These are phyloP conservation scores for Paraplagusia blochii DNA, from an alignment of 2,113 vertebrate genomes.

Conservation along the genomic window DNA sequence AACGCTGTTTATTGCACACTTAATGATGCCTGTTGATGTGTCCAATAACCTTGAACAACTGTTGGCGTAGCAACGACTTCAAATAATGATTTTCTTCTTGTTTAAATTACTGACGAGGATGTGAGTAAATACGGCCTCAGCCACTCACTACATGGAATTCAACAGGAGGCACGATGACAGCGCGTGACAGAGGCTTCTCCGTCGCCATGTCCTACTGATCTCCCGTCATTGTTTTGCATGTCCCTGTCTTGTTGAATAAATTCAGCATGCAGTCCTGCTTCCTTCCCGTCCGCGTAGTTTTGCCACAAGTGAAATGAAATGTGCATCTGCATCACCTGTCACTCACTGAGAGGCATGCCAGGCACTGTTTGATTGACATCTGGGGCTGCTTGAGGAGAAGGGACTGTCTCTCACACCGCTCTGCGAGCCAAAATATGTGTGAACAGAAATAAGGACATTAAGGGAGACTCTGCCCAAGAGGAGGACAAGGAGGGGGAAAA, in stretches of 20 bases:
- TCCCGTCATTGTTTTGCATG: constrained; percentile 30
- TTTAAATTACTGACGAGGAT: background rate
- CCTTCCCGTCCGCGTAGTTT: constrained; percentile 56
- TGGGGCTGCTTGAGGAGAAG: constrained; percentile 56
- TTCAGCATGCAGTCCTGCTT: constrained; percentile 17
- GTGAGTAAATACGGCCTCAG: background rate
- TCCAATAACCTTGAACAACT: constrained; percentile 25
- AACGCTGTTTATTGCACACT: constrained; percentile 11
- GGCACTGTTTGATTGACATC: constrained; percentile 64
- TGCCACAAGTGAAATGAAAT: constrained; percentile 58
- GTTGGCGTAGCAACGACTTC: background rate
- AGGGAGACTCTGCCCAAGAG: constrained; percentile 51
- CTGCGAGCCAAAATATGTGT: constrained; percentile 67
- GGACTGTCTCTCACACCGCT: constrained; percentile 53
- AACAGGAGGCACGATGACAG: constrained; percentile 1
- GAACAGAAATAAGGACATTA: constrained; percentile 66
- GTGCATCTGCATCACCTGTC: constrained; percentile 73
- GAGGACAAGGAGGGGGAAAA: constrained; percentile 11
- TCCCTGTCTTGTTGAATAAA: constrained; percentile 61
- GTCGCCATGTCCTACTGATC: constrained; percentile 19
- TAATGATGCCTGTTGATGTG: background rate
- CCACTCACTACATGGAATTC: background rate
- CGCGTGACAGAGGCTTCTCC: background rate
- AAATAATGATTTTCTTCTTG: constrained; percentile 5
- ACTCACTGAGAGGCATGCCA: constrained; percentile 57